Percentiles rank a stretch among this genome's conserved stretches.
Conservation (phyloP, 2,113 vertebrate species). For the Thomomys bottae region DNA sequence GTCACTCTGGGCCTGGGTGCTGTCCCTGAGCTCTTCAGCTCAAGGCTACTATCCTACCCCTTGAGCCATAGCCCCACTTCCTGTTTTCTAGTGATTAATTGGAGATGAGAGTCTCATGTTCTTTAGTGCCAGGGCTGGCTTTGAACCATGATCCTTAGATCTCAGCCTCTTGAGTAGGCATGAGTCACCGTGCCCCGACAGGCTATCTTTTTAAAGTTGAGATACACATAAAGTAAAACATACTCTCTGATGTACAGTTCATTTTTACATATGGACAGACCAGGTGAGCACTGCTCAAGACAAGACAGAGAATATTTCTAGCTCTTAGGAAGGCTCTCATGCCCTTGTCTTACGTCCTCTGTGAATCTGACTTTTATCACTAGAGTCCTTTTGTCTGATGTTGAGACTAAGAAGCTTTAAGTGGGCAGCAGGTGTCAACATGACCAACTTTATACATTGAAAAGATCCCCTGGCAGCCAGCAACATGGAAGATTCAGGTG, state of each 20-base stretch:
- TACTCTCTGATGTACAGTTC: not conserved
- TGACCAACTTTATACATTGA: not conserved
- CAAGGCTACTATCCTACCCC: no score
- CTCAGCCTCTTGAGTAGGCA: no score
- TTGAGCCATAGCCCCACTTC: no score
- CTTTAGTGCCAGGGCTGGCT: no score
- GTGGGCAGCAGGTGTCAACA: not conserved
- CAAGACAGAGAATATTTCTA: constrained; percentile 22
- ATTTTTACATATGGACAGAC: not conserved
- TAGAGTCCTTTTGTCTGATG: not conserved
- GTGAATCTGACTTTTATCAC: constrained; percentile 5
- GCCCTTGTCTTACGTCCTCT: not conserved
- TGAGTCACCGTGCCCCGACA: no score
- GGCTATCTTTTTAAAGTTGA: not conserved
- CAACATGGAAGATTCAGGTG: not conserved
- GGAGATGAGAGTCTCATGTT: no score
- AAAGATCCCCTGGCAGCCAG: not conserved
- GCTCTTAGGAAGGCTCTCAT: not conserved
- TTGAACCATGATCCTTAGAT: no score
- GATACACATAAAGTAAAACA: not conserved
- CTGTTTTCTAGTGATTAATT: no score
- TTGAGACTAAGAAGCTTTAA: not conserved
- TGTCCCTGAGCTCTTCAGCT: no score
- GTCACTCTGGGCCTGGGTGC: no score
- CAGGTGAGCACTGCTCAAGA: not conserved